Evolutionary conservation across 2,888 invertebrate genomes (phyloP).

Genomic region (Tyria jacobaeae): DNA sequence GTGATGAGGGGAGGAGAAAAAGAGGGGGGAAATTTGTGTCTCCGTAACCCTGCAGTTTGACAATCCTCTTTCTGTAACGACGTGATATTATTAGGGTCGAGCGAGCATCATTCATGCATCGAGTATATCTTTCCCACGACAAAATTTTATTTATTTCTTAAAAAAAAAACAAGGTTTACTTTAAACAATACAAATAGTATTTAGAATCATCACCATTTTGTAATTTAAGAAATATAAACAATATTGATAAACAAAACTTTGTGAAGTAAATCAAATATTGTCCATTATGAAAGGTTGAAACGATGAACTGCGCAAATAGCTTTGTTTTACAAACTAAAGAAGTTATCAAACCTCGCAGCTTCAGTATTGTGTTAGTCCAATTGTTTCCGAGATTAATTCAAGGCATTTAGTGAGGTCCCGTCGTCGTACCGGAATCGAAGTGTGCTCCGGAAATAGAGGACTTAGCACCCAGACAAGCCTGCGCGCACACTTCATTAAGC

Average conservation of each 20-base stretch:
- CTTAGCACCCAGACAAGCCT: conserved; percentile 18
- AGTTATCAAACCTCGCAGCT: conserved; percentile 28
- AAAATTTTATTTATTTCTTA: no score
- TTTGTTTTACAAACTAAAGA: conserved; percentile 21
- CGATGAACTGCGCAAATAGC: conserved; percentile 19
- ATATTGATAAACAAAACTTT: not conserved
- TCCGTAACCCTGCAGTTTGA: no score
- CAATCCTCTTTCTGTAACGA: no score
- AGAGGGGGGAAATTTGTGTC: no score
- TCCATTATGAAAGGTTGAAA: not conserved
- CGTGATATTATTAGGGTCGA: no score
- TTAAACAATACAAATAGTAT: no score
- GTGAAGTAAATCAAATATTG: conserved; percentile 5
- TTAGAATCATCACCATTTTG: not conserved
- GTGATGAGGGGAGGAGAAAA: no score
- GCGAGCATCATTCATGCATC: no score
- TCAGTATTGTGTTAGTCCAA: conserved; percentile 26
- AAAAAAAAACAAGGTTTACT: no score
- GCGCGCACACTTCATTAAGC: not conserved
- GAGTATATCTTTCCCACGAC: no score
- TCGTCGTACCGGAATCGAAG: conserved; percentile 19
- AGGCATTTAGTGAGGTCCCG: conserved; percentile 18
- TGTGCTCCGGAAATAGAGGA: conserved; percentile 32
- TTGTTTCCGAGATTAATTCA: conserved; percentile 42
- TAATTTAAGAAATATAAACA: not conserved